These are phyloP conservation scores for Macropodus opercularis DNA, from an alignment of 2,797 vertebrate species.

Conservation along the genomic window DNA sequence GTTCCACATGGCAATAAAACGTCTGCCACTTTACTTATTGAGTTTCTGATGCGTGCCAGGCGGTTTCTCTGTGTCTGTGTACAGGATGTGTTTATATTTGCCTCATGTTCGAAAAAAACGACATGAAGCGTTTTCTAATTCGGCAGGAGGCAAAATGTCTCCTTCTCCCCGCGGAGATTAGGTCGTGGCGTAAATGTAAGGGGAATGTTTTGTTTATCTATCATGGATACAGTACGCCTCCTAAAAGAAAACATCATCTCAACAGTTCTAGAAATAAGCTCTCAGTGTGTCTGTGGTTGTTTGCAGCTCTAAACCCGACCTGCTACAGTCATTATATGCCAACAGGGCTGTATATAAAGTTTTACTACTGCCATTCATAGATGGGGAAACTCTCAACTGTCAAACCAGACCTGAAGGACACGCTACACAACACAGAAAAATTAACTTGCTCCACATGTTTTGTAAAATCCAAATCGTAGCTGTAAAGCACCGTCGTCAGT, in stretches of 20 bases:
- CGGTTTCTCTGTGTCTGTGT: constrained; percentile 30
- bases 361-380: constrained; percentile 61
- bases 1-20: constrained; percentile 84
- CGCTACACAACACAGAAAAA: constrained; percentile 59
- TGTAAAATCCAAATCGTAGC: constrained; percentile 39
- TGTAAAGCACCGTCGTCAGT: constrained; percentile 41
- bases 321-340: constrained; percentile 29
- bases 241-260: constrained; percentile 8
- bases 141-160: constrained; percentile 25
- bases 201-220: constrained; percentile 30
- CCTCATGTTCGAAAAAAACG: constrained; percentile 56
- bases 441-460: constrained; percentile 46
- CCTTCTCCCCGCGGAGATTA: constrained; percentile 17
- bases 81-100: constrained; percentile 38
- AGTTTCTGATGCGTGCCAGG: constrained; percentile 83
- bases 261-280: constrained; percentile 28
- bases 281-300: constrained; percentile 14
- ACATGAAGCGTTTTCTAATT: constrained; percentile 31
- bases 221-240: constrained; percentile 20
- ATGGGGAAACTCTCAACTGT: constrained; percentile 19
- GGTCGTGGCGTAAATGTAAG: constrained; percentile 45
- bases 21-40: constrained; percentile 85
- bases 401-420: constrained; percentile 46
- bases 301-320: constrained; percentile 35
- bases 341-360: constrained; percentile 27